Evolutionary conservation across 2,113 vertebrate species (phyloP), one percentile per base, ranked within the genome.

Genomic region (Eolophus roseicapilla): DNA sequence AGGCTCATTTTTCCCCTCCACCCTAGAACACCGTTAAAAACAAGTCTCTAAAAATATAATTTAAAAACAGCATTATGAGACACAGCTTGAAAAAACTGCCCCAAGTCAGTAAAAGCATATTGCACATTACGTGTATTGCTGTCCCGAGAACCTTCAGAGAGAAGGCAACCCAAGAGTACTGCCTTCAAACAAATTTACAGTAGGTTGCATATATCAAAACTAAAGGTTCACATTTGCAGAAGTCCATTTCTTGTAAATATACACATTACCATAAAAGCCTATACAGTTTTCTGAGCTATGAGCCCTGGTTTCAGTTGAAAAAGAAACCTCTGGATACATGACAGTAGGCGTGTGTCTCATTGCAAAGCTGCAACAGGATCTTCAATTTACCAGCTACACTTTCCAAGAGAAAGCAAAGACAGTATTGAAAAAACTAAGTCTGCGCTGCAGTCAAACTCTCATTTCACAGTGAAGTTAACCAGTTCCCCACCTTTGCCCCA

Each of bases 41-140:
- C 17, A 43, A 16, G 53, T 70, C 14, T 62, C 43, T 86, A 73
- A 80, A 91, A 82, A 82, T 71, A 93, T 84, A 93, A 87, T 75
- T 88, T 92, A 90, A 91, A 91, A 92, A 50, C 57, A 91, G 33
- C 60, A 68, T 21, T 62, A 41, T 31, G 20, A 67, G 50, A 52
- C 5, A 0, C 7, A 44, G 79, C 67, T 88, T 86, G 28, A 37
- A 70, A 82, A 82, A 35, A 33, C 23, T 43, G 74, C 85, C 25
- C 7, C 13, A 37, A 83, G 80, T 93, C 67, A 84, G 87, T 77
- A 85, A 84, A 93, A 96, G 88, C 86, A 96, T 97, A 98, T 97
- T 98, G 97, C 97, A 98, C 97, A 29, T 76, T 81, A 65, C 86
- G 52, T 76, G 46, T 68, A 73, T 79, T 64, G 77, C 82, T 88